phyloP scores from a whole-genome alignment of 2,113 vertebrate species.

The Ctenomys sociabilis region DNA sequence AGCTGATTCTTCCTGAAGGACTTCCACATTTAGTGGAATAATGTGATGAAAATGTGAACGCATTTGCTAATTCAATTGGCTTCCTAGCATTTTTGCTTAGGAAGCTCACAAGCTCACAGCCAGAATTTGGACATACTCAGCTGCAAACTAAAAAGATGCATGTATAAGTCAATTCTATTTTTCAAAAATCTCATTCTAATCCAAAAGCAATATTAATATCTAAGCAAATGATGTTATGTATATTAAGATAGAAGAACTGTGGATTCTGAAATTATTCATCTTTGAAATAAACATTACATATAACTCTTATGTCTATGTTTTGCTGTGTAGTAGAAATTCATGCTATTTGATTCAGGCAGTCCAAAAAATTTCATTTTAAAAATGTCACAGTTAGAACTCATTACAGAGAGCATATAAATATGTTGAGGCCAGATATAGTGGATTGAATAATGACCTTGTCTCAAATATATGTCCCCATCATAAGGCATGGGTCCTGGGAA shows the following conservation, averaged over 20 bases:
- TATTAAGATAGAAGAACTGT: background rate
- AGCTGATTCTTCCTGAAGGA: conserved; percentile 53
- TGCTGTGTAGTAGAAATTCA: background rate
- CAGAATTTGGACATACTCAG: conserved; percentile 59
- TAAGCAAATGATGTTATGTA: conserved; percentile 49
- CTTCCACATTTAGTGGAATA: conserved; percentile 46
- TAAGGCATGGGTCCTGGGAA: background rate
- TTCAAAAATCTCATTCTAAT: conserved; percentile 70
- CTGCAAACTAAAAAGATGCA: conserved; percentile 26
- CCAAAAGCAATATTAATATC: conserved; percentile 68
- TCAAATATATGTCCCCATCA: background rate
- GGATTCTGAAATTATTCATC: background rate
- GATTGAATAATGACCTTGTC: too few species aligned
- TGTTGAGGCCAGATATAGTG: fast-evolving
- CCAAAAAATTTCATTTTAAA: background rate
- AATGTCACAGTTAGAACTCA: background rate
- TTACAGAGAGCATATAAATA: background rate
- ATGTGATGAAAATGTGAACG: conserved; percentile 57
- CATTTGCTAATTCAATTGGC: conserved; percentile 51
- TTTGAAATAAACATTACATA: background rate
- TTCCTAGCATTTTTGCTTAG: conserved; percentile 49
- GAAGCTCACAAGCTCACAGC: conserved; percentile 43
- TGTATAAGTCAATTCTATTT: conserved; percentile 72
- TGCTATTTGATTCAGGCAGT: background rate
- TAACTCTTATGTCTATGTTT: background rate